These are phyloP conservation scores for Gambelia wislizenii DNA, from an alignment of 2,797 vertebrate genomes.

Conservation along the genomic window DNA sequence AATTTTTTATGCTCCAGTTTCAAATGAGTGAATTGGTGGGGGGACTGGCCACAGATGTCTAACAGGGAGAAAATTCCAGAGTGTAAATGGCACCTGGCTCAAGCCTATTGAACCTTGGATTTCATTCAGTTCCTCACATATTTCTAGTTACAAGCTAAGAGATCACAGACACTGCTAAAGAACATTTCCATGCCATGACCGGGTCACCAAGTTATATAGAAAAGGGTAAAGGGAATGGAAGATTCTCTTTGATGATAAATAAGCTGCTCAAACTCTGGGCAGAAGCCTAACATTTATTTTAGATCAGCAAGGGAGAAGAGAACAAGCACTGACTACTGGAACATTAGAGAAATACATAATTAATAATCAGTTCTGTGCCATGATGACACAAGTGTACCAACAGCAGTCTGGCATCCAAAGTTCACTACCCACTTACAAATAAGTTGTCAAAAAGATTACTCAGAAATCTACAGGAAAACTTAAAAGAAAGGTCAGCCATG, in stretches of 20 bases:
- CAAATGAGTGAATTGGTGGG: background rate
- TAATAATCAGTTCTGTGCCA: conserved; percentile 57
- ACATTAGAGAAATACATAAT: conserved; percentile 63
- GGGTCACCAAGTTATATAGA: background rate
- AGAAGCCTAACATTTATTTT: conserved; percentile 41
- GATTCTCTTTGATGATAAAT: background rate
- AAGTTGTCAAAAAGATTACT: conserved; percentile 47
- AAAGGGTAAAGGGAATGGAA: background rate
- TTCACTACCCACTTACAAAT: conserved; percentile 57
- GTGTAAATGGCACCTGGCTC: background rate
- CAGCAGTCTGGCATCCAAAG: conserved; percentile 54
- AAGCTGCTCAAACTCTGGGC: conserved; percentile 18
- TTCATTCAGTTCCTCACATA: background rate
- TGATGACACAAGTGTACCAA: conserved; percentile 30
- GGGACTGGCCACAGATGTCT: background rate
- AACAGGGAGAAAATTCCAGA: background rate
- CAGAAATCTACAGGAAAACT: conserved; percentile 1
- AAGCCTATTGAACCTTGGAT: background rate
- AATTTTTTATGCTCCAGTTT: background rate
- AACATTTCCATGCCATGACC: background rate
- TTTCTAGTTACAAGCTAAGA: background rate
- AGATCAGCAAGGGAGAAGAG: conserved; percentile 33
- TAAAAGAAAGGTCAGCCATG: conserved; percentile 11
- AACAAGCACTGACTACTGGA: background rate
- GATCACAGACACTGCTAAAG: background rate